Percentiles rank a stretch among this genome's conserved stretches.
phyloP scores from a whole-genome alignment of 2,888 invertebrate species.

The Listrodromus nycthemerus region DNA sequence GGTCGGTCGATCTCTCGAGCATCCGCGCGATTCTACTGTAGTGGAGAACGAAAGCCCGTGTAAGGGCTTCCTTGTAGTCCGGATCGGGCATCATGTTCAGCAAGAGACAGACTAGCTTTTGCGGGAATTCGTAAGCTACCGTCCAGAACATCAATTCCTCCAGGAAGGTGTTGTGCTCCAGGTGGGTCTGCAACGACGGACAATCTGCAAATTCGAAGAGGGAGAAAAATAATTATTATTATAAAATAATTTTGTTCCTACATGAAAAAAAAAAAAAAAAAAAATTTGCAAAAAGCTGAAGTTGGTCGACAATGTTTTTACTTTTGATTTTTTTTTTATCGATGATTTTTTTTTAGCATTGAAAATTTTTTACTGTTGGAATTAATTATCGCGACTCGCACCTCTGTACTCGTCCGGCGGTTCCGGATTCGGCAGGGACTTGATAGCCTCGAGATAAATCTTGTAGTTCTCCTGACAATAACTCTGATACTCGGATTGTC shows the following conservation, averaged over 20 bases:
- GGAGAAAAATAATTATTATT: too few relatives aligned
- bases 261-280: too few relatives aligned
- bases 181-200: constrained; percentile 91
- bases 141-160: constrained; percentile 99
- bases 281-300: too few relatives aligned
- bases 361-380: background rate
- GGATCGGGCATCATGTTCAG: constrained; percentile 98
- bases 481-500: constrained; percentile 89
- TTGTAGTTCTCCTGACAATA: constrained; percentile 91
- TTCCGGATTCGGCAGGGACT: constrained; percentile 91
- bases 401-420: constrained; percentile 91
- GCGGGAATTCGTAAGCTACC: constrained; percentile 98
- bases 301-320: too few relatives aligned
- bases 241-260: too few relatives aligned
- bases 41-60: constrained; percentile 97
- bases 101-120: constrained; percentile 97
- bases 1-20: constrained; percentile 93
- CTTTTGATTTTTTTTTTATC: background rate
- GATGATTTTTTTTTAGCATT: background rate
- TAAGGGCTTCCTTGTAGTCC: constrained; percentile 97
- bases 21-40: constrained; percentile 97
- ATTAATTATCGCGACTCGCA: constrained; percentile 68
- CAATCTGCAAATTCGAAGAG: constrained; percentile 85
- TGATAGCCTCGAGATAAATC: constrained; percentile 93
- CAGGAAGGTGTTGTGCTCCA: constrained; percentile 93